These are phyloP conservation scores for Brachionus rubens DNA, from an alignment of 1,140 invertebrate species.

Conservation along the genomic window DNA sequence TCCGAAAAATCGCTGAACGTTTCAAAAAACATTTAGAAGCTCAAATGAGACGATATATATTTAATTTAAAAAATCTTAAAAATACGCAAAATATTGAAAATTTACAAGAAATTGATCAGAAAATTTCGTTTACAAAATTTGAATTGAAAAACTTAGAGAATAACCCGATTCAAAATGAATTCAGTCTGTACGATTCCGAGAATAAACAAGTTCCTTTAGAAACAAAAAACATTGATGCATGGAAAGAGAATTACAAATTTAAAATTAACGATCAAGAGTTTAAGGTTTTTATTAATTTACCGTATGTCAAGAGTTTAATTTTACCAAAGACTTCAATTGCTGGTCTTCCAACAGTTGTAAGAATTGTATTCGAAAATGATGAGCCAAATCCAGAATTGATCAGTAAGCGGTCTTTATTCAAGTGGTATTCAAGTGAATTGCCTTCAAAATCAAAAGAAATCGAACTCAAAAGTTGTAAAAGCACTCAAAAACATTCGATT, in stretches of 20 bases:
- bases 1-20: background rate
- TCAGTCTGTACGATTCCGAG: background rate
- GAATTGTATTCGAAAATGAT: background rate
- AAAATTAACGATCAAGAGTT: slow-evolving; percentile 25
- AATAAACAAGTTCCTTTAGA: background rate
- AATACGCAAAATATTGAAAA: background rate
- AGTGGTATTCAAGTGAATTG: slow-evolving; percentile 38
- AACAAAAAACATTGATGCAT: slow-evolving; percentile 19
- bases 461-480: slow-evolving; percentile 12
- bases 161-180: background rate
- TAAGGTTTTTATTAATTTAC: background rate
- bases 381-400: background rate
- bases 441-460: background rate
- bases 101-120: background rate
- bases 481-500: background rate
- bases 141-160: background rate
- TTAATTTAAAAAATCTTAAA: background rate
- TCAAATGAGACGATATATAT: background rate
- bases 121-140: background rate
- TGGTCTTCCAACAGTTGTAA: background rate
- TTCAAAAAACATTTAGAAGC: background rate
- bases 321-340: slow-evolving; percentile 18
- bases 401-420: slow-evolving; percentile 1
- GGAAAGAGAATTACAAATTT: slow-evolving; percentile 16
- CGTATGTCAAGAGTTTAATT: background rate